Evolutionary conservation across 2,113 vertebrate species (phyloP).

Genomic region (Spilogale gracilis): DNA sequence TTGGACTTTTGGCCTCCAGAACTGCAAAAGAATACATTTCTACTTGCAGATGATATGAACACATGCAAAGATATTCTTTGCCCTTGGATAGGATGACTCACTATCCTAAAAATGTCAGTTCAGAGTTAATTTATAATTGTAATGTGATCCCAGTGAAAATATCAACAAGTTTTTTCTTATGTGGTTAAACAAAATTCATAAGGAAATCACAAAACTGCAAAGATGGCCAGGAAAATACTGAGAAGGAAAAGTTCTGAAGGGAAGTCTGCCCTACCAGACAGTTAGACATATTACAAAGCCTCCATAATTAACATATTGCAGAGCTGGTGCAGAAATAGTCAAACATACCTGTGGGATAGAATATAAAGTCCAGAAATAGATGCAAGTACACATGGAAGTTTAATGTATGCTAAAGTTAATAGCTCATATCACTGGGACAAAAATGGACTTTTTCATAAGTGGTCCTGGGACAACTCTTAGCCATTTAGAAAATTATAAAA

Average conservation of each 20-base stretch:
- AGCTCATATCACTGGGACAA: background rate
- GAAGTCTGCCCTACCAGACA: background rate
- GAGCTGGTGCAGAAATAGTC: background rate
- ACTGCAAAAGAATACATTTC: background rate
- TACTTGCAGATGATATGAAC: background rate
- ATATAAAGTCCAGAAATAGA: conserved; percentile 2
- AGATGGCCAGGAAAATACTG: background rate
- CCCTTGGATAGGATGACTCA: background rate
- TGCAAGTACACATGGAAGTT: background rate
- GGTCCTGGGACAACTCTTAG: background rate
- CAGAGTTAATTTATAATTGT: background rate
- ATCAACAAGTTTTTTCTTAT: background rate
- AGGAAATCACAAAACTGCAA: background rate
- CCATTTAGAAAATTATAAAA: background rate
- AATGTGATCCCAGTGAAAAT: background rate
- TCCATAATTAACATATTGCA: background rate
- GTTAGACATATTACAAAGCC: background rate
- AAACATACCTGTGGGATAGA: background rate
- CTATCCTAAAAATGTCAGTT: background rate
- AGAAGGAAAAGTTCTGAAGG: background rate
- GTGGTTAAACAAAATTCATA: conserved; percentile 8
- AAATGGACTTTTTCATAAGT: background rate
- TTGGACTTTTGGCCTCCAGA: background rate
- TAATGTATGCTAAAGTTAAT: background rate
- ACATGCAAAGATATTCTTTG: background rate